Evolutionary conservation across 2,113 vertebrate species (phyloP), one percentile per base, ranked within the genome.

Genomic region (Boleophthalmus pectinirostris): DNA sequence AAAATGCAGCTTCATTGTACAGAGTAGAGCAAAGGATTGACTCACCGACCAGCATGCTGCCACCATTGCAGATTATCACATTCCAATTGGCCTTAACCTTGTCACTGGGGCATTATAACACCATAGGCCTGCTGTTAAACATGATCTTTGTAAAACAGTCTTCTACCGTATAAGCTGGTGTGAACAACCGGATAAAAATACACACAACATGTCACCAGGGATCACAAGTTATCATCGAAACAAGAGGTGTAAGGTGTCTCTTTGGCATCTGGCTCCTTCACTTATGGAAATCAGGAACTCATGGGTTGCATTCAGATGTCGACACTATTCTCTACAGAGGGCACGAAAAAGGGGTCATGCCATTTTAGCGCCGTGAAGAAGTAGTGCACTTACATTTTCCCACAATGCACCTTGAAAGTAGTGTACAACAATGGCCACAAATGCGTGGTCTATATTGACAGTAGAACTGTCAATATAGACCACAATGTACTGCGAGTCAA

Each of bases 211-310:
- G 74, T 75, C 76, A 70, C 45, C 0, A 14, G 72, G 58, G 47
- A 70, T 60, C 56, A 69, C 66, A 9, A 63, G 54, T 75, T 9
- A 51, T 70, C 61, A 76, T 78, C 75, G 77, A 82, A 72, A 57
- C 49, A 66, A 70, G 80, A 72, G 68, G 66, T 76, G 74, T 69
- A 71, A 82, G 58, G 82, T 69, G 66, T 66, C 60, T 71, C 72
- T 65, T 78, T 38, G 84, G 87, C 85, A 91, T 84, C 87, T 90
- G 85, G 67, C 66, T 21, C 73, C 77, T 71, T 75, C 75, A 72
- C 80, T 88, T 66, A 79, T 77, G 70, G 74, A 81, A 85, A 79
- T 18, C 25, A 72, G 81, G 14, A 65, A 82, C 73, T 74, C 53
- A 75, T 66, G 66, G 82, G 7, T 10, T 10, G 38, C 38, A 10